These are phyloP conservation scores for Perca schrenkii DNA, from an alignment of 2,113 vertebrate species.

Conservation along the genomic window DNA sequence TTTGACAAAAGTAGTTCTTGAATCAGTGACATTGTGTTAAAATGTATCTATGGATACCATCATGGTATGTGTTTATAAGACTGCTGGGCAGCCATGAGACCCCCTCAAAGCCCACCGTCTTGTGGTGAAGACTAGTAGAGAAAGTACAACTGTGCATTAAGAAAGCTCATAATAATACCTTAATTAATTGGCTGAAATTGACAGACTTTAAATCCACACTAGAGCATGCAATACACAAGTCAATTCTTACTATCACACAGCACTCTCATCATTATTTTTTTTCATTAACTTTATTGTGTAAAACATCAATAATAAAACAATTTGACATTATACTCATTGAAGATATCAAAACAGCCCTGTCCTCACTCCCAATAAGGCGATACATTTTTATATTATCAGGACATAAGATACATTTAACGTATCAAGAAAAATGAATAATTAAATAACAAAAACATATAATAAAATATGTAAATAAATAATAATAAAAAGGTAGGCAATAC, in stretches of 20 bases:
- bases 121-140: not conserved
- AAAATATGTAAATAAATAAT: too few relatives aligned
- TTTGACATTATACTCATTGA: too few relatives aligned
- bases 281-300: too few relatives aligned
- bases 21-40: not conserved
- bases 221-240: not conserved
- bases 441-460: too few relatives aligned
- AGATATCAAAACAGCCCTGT: too few relatives aligned
- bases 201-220: not conserved
- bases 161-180: not conserved
- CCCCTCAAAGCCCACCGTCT: not conserved
- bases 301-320: too few relatives aligned
- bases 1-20: not conserved
- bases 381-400: too few relatives aligned
- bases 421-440: too few relatives aligned
- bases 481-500: too few relatives aligned
- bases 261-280: not conserved
- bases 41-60: slow-evolving; percentile 30
- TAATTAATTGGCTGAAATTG: not conserved
- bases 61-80: slow-evolving; percentile 29
- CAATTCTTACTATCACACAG: not conserved
- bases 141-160: not conserved
- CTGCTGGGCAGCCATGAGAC: slow-evolving; percentile 8
- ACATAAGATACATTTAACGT: too few relatives aligned
- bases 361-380: too few relatives aligned